Base-by-base conservation (phyloP, 2,888 invertebrate genomes). In the Cerastoderma edule region DNA sequence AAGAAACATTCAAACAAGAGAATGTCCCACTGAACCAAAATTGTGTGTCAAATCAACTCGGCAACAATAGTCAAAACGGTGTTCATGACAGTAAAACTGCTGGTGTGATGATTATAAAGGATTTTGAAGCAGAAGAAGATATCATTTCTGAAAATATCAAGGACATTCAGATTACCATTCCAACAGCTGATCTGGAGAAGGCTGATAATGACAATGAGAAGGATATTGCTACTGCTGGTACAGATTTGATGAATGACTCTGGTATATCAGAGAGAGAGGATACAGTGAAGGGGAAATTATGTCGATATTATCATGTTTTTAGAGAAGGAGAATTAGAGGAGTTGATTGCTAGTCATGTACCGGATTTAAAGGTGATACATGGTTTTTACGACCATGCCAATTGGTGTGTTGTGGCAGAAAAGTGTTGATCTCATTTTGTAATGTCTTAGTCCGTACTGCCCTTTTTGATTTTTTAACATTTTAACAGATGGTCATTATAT, bases 301-400 rank as follows among this genome's bases (percentile, higher is more conserved):
- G 98, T 68, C 94, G 99, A 78, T 99, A 95, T 92, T 99, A 99
- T 93, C 99, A 99, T 91, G 97, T 99, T 2, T 99, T 99, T 91
- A 95, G 96, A 85, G 95, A 96, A 85, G 95, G 95, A 0, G 99
- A 93, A 78, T 80, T 93, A 28, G 96, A 83, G 85, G 92, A 76
- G 1, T 92, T 98, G 46, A 84, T 89, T 63, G 95, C 85, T 54
- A 64, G 69, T 13, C 68, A 83, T 67, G 67, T 91, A n/a, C 78
- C 79, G 24, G 83, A 83, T 67, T 80, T 96, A 32, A 88, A 90
- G 63, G 93, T 98, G 22, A 91, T 95, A 48, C 93, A 94, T 44
- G 95, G 95, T 85, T 99, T 96, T 92, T 98, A 98, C 89, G 99
- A 99, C 92, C 96, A 98, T 93, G 99, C 99, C 0, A 99, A 99